These are phyloP conservation scores for Eledona agricola DNA, from an alignment of 2,888 invertebrate species.

Conservation along the genomic window DNA sequence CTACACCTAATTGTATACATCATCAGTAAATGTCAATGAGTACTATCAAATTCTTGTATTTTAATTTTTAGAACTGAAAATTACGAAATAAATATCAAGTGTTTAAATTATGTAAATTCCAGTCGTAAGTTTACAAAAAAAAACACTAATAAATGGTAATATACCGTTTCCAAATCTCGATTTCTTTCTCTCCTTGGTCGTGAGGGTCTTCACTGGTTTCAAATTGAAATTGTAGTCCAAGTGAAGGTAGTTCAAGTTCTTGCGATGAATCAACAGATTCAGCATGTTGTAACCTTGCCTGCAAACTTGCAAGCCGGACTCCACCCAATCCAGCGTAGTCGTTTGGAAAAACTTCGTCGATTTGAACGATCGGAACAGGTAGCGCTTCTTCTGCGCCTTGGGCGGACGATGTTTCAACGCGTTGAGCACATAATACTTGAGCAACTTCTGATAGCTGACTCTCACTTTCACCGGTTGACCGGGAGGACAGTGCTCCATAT, in stretches of 20 bases:
- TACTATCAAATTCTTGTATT: too few relatives aligned
- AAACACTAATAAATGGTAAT: too few relatives aligned
- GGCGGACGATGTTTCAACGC: conserved; percentile 97
- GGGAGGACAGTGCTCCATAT: conserved; percentile 92
- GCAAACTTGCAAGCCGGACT: conserved; percentile 97
- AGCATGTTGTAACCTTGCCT: conserved; percentile 99
- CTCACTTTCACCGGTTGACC: conserved; percentile 98
- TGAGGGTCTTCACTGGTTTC: conserved; percentile 98
- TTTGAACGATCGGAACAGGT: conserved; percentile 98
- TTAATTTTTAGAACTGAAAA: conserved; percentile 1
- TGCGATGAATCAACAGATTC: conserved; percentile 97
- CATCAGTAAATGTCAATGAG: too few relatives aligned
- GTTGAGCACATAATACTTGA: conserved; percentile 98
- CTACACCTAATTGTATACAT: too few relatives aligned
- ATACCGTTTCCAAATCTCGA: conserved; percentile 94
- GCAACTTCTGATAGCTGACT: conserved; percentile 97
- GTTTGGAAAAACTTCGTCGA: conserved; percentile 99
- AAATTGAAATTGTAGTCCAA: conserved; percentile 99
- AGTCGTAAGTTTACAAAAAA: too few relatives aligned
- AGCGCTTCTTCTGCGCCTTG: conserved; percentile 98
- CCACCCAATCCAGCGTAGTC: conserved; percentile 99
- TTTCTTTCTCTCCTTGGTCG: conserved; percentile 99
- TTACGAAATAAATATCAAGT: too few relatives aligned
- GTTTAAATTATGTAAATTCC: too few relatives aligned
- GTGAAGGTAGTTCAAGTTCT: conserved; percentile 99